Evolutionary conservation across 2,113 vertebrate genomes (phyloP).

Genomic region (Sander lucioperca): DNA sequence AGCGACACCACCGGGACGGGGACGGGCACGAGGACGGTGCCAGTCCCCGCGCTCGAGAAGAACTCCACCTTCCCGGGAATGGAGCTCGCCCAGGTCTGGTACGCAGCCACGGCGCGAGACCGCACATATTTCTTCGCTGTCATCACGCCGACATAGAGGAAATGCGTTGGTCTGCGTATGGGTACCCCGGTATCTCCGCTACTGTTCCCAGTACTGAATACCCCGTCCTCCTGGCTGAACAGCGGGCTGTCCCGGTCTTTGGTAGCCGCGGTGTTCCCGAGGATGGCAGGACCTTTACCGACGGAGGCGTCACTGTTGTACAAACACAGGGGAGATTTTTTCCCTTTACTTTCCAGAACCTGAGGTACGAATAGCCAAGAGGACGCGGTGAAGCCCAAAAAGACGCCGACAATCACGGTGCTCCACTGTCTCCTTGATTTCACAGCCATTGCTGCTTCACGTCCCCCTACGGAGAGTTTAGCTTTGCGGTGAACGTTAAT

Average conservation of each 20-base stretch:
- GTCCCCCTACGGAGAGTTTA: neutral
- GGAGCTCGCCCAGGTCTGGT: slow-evolving; percentile 52
- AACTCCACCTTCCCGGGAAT: slow-evolving; percentile 67
- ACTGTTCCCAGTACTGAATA: neutral
- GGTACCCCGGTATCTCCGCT: neutral
- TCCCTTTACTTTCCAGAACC: slow-evolving; percentile 52
- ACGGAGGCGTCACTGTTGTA: slow-evolving; percentile 38
- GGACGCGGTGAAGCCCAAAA: slow-evolving; percentile 65
- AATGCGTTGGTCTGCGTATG: slow-evolving; percentile 1
- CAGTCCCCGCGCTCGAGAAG: slow-evolving; percentile 49
- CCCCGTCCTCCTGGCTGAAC: neutral
- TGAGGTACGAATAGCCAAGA: slow-evolving; percentile 68
- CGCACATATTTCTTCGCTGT: slow-evolving; percentile 67
- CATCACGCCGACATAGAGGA: slow-evolving; percentile 73
- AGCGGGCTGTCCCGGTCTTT: neutral
- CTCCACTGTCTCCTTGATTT: slow-evolving; percentile 62
- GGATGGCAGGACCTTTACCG: slow-evolving; percentile 19
- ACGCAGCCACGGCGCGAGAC: slow-evolving; percentile 58
- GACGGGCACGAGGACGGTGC: neutral
- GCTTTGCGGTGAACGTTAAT: neutral
- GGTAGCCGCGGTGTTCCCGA: neutral
- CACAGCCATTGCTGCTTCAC: slow-evolving; percentile 45
- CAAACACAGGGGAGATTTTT: slow-evolving; percentile 40
- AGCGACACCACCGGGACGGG: slow-evolving; percentile 51
- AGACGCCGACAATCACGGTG: slow-evolving; percentile 56